phyloP scores from a whole-genome alignment of 2,113 vertebrate species.

The Epinephelus lanceolatus region DNA sequence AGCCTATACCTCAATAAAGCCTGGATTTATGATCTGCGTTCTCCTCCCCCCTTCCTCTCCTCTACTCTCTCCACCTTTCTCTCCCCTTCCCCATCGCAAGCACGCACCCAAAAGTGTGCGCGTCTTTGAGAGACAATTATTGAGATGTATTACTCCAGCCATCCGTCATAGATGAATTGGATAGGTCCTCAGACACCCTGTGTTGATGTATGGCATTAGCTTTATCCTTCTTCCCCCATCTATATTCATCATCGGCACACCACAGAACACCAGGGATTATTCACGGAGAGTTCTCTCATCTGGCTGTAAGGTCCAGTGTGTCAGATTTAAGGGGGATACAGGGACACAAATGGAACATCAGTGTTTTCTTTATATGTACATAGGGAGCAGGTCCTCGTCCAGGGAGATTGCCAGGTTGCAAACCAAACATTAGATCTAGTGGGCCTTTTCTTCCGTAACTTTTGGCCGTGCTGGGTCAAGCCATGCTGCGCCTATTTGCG shows the following conservation, averaged over 20 bases:
- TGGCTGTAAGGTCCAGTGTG: neutral
- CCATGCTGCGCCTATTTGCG: no score
- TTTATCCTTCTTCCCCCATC: conserved; percentile 36
- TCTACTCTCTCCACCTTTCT: conserved; percentile 8
- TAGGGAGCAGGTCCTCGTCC: no score
- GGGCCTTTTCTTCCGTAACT: no score
- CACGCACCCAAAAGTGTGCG: neutral
- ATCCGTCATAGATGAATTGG: conserved; percentile 51
- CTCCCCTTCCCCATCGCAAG: neutral
- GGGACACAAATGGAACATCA: no score
- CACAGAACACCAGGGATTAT: conserved; percentile 46
- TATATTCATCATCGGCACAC: conserved; percentile 48
- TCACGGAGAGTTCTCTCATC: conserved; percentile 46
- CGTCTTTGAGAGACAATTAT: conserved; percentile 58
- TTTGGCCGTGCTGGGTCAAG: no score
- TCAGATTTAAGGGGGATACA: no score
- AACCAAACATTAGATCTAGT: no score
- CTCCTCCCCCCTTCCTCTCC: conserved; percentile 33
- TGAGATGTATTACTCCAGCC: conserved; percentile 58
- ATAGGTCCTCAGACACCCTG: conserved; percentile 40
- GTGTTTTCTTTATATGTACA: no score
- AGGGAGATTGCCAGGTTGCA: no score
- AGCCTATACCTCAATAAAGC: conserved; percentile 74
- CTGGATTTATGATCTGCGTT: conserved; percentile 68
- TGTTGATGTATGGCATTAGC: conserved; percentile 59